A percentile compares a stretch with the other conserved stretches of the same genome.
phyloP scores from a whole-genome alignment of 2,888 invertebrate species.

The Tryphoninae sp. region DNA sequence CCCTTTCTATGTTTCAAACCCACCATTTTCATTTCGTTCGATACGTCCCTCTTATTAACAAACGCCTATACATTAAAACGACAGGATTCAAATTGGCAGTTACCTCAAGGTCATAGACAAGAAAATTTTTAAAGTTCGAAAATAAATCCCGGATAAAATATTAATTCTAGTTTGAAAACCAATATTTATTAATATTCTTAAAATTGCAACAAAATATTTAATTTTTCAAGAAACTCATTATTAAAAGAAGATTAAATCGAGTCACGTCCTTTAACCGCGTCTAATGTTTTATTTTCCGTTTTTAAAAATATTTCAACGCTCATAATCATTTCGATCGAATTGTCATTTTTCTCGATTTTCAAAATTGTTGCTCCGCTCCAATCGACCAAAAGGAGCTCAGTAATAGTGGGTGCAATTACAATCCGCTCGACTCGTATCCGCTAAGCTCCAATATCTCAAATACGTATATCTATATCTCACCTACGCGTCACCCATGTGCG shows the following conservation, averaged over 20 bases:
- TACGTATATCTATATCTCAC: not conserved
- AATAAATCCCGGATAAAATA: too few relatives aligned
- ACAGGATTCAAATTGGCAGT: too few relatives aligned
- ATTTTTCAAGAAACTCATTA: too few relatives aligned
- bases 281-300: not conserved
- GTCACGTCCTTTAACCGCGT: too few relatives aligned
- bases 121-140: too few relatives aligned
- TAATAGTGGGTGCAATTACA: constrained; percentile 30
- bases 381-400: constrained; percentile 4
- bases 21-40: not conserved
- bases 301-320: not conserved
- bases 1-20: not conserved
- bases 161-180: too few relatives aligned
- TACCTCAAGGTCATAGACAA: too few relatives aligned
- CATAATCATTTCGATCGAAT: constrained; percentile 10
- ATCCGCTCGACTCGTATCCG: constrained; percentile 46
- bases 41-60: constrained; percentile 11
- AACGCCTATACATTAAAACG: not conserved
- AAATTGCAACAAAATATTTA: too few relatives aligned
- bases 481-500: not conserved
- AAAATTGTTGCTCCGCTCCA: constrained; percentile 15
- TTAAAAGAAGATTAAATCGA: too few relatives aligned
- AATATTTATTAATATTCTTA: too few relatives aligned
- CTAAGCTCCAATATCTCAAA: constrained; percentile 27
- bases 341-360: constrained; percentile 12